phyloP scores from a whole-genome alignment of 2,113 vertebrate genomes.

The Cyphomyrus plagiostoma region DNA sequence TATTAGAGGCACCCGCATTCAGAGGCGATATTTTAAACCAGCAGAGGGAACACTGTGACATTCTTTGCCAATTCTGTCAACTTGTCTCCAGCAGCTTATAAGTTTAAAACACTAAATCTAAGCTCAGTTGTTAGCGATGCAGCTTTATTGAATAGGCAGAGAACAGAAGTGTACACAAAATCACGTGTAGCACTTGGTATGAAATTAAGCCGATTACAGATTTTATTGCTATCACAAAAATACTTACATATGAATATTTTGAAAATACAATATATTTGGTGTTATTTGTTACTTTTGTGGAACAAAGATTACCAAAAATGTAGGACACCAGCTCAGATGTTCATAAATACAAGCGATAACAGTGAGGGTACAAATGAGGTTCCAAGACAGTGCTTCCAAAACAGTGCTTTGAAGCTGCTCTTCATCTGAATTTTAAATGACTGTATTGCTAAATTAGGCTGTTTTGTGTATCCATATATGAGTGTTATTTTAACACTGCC shows the following conservation, averaged over 20 bases:
- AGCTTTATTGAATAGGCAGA: neutral
- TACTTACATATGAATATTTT: neutral
- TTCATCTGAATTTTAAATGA: slow-evolving; percentile 3
- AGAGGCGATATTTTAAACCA: neutral
- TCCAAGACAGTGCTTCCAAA: neutral
- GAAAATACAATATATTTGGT: neutral
- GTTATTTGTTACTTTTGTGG: neutral
- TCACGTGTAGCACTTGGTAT: neutral
- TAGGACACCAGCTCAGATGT: neutral
- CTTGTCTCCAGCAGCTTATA: neutral
- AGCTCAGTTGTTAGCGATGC: neutral
- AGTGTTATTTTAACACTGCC: neutral
- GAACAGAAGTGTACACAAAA: neutral
- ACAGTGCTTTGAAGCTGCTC: neutral
- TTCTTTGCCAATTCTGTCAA: neutral
- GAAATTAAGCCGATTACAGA: neutral
- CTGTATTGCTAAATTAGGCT: neutral
- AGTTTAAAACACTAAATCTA: neutral
- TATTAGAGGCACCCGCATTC: neutral
- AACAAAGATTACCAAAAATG: neutral
- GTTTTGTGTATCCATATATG: neutral
- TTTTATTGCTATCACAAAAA: neutral
- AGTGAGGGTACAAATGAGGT: neutral
- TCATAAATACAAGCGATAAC: neutral
- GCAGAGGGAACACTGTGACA: neutral